Percentiles rank a stretch among this genome's conserved stretches.
phyloP scores from a whole-genome alignment of 1,140 invertebrate species.

The Drosophila willistoni region DNA sequence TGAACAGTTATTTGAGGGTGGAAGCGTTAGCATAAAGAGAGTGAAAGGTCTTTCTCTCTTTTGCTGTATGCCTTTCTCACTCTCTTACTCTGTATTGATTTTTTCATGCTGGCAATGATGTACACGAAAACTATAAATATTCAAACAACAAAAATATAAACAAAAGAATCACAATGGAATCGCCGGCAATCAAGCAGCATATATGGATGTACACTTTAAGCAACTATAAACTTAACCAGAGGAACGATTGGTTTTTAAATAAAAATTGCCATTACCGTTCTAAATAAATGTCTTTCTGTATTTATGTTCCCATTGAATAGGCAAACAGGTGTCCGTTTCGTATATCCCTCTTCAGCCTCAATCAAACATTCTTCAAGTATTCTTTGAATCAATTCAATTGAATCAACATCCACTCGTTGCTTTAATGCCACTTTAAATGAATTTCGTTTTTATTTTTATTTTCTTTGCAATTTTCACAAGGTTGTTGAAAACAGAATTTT shows the following conservation, averaged over 20 bases:
- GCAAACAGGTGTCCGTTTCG: slow-evolving; percentile 54
- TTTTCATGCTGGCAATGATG: slow-evolving; percentile 62
- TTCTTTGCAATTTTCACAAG: slow-evolving; percentile 10
- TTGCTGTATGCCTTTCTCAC: background rate
- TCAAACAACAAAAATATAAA: slow-evolving; percentile 43
- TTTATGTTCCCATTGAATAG: background rate
- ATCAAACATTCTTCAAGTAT: slow-evolving; percentile 13
- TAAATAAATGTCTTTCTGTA: background rate
- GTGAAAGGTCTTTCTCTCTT: background rate
- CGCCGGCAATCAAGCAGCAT: background rate
- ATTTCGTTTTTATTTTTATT: background rate
- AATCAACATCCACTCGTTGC: slow-evolving; percentile 16
- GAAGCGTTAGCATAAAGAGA: slow-evolving; percentile 14
- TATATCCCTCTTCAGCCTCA: slow-evolving; percentile 16
- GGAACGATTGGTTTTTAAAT: no score
- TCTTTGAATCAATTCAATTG: slow-evolving; percentile 1
- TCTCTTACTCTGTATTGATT: slow-evolving; percentile 61
- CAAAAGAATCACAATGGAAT: slow-evolving; percentile 18
- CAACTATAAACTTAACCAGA: background rate
- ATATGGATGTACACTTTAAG: background rate
- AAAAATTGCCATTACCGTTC: background rate
- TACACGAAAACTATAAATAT: slow-evolving; percentile 19
- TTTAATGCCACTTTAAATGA: slow-evolving; percentile 4
- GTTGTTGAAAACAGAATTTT: slow-evolving; percentile 21
- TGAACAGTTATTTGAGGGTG: slow-evolving; percentile 9